Evolutionary conservation across 2,888 invertebrate species (phyloP).

Genomic region (Drosophila neotestacea): DNA sequence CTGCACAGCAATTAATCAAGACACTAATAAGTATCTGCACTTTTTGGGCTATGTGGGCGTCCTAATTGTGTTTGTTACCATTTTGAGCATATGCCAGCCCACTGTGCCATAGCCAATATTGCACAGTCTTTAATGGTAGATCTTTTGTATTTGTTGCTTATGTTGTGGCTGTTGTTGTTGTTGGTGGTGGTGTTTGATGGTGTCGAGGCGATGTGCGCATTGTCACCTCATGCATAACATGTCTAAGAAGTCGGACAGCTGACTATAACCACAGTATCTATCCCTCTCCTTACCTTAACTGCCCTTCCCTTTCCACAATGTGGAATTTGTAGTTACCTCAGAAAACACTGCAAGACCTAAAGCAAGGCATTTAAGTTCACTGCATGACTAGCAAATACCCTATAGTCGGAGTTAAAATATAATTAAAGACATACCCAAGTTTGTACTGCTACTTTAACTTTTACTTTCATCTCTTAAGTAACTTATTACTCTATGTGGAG

Average conservation of each 20-base stretch:
- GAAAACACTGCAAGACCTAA: conserved; percentile 3
- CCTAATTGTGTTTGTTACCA: neutral
- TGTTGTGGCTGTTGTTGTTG: conserved; percentile 4
- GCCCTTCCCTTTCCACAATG: too few species aligned
- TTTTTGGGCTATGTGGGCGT: conserved; percentile 6
- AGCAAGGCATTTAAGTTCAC: neutral
- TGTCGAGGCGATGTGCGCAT: conserved; percentile 56
- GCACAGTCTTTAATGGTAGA: conserved; percentile 30
- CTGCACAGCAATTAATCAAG: conserved; percentile 4
- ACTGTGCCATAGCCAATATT: conserved; percentile 35
- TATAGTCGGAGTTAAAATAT: neutral
- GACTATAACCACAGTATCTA: conserved; percentile 7
- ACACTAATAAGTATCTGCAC: neutral
- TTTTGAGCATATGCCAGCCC: conserved; percentile 6
- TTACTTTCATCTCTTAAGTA: neutral
- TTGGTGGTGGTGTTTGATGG: conserved; percentile 10
- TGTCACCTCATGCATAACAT: conserved; percentile 75
- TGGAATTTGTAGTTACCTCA: conserved; percentile 8
- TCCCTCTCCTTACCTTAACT: too few species aligned
- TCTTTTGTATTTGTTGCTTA: neutral
- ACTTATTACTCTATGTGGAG: too few species aligned
- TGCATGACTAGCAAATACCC: neutral
- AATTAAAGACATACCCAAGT: neutral
- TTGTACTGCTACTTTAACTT: neutral
- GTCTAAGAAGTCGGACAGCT: conserved; percentile 52